These are phyloP conservation scores for Dendrocopos noguchii DNA, from an alignment of 2,113 vertebrate genomes.

Conservation along the genomic window DNA sequence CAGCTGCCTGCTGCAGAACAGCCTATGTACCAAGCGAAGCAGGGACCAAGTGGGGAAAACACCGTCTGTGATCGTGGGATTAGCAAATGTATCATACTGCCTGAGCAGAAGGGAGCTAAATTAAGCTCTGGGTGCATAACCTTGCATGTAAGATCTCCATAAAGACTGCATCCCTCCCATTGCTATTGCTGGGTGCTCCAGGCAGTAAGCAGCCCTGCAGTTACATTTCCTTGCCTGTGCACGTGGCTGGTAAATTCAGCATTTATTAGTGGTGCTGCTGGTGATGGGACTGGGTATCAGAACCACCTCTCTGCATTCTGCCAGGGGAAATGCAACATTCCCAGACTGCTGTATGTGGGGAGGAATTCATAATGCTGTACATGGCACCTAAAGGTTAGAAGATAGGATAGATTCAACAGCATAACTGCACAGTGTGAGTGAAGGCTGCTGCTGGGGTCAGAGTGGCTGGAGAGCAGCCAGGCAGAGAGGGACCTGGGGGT, in stretches of 20 bases:
- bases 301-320: neutral
- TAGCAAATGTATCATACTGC: neutral
- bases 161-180: neutral
- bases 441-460: neutral
- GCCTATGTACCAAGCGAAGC: neutral
- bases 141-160: neutral
- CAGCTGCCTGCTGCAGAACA: neutral
- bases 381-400: neutral
- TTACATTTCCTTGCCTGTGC: conserved; percentile 17
- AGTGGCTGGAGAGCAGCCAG: no score
- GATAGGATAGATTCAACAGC: neutral
- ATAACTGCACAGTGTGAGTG: neutral
- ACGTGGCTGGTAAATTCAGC: conserved; percentile 12
- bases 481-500: no score
- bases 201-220: neutral
- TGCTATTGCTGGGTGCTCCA: neutral
- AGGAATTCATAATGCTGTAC: neutral
- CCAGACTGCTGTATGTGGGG: neutral
- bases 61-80: neutral
- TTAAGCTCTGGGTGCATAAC: neutral
- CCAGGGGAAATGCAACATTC: neutral
- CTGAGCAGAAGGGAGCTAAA: conserved; percentile 29
- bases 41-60: neutral
- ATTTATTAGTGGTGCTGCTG: neutral
- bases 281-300: neutral